phyloP scores from a whole-genome alignment of 1,140 invertebrate genomes.

The Eupristina koningsbergeri region DNA sequence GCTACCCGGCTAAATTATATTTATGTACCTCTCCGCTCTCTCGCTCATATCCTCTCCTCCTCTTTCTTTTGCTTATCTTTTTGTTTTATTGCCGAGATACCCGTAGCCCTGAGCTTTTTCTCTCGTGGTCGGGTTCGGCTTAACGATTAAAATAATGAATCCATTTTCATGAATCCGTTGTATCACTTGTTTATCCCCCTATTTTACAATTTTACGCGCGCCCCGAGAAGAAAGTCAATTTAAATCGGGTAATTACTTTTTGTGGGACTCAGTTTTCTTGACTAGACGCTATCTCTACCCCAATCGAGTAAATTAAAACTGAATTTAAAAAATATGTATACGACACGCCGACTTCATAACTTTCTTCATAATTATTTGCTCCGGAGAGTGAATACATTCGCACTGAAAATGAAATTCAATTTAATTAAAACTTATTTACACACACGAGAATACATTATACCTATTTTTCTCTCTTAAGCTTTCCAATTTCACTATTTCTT shows the following conservation, averaged over 20 bases:
- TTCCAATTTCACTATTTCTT: no score
- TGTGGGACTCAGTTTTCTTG: neutral
- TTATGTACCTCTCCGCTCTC: no score
- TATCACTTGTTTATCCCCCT: neutral
- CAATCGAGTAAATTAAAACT: neutral
- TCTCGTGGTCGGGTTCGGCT: neutral
- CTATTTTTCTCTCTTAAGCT: no score
- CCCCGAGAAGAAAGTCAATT: neutral
- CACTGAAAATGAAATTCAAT: neutral
- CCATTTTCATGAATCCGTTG: neutral
- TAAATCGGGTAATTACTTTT: neutral
- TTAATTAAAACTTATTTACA: neutral
- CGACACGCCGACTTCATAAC: neutral
- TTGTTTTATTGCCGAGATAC: conserved; percentile 19
- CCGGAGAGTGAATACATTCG: neutral
- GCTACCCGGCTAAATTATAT: no score
- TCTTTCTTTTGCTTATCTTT: conserved; percentile 12
- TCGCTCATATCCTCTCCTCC: no score
- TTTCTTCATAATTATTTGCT: neutral
- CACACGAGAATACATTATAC: neutral
- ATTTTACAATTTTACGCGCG: neutral
- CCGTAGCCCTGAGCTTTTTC: neutral
- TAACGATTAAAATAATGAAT: conserved; percentile 5
- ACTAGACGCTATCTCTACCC: neutral
- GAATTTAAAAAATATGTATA: conserved; percentile 3